phyloP scores from a whole-genome alignment of 1,140 invertebrate species.

The Dendroctonus valens region DNA sequence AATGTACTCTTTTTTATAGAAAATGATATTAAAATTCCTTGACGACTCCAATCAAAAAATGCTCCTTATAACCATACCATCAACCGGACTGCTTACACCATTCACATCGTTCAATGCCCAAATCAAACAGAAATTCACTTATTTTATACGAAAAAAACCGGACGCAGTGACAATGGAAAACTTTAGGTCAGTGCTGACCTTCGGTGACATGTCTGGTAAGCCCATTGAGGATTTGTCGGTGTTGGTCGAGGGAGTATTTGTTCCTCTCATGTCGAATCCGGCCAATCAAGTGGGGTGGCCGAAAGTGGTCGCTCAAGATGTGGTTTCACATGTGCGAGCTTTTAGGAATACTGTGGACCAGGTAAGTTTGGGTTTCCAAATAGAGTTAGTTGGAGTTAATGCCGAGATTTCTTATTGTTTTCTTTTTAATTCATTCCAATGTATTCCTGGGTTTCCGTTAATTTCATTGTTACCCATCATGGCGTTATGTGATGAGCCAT shows the following conservation, averaged over 20 bases:
- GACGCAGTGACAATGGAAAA: constrained; percentile 59
- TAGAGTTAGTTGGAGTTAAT: neutral
- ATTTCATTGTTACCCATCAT: no score
- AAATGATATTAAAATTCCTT: constrained; percentile 62
- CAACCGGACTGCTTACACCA: constrained; percentile 51
- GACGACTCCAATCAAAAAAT: constrained; percentile 57
- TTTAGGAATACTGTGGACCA: constrained; percentile 74
- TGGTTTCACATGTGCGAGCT: constrained; percentile 70
- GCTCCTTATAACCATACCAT: constrained; percentile 57
- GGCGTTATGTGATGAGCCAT: no score
- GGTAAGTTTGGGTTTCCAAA: constrained; percentile 48
- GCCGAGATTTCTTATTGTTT: no score
- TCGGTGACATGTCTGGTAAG: constrained; percentile 76
- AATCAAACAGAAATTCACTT: constrained; percentile 60
- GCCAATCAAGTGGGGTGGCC: constrained; percentile 75
- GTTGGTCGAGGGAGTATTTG: constrained; percentile 74
- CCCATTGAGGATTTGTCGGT: constrained; percentile 75
- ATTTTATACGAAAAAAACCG: constrained; percentile 63
- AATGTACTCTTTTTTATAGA: constrained; percentile 47
- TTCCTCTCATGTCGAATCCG: constrained; percentile 68
- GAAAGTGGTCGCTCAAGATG: constrained; percentile 69
- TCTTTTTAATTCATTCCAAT: no score
- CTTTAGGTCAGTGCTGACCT: constrained; percentile 61
- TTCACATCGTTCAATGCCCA: constrained; percentile 44
- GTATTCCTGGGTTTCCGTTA: no score